These are phyloP conservation scores for Drosophila busckii DNA, from an alignment of 1,140 invertebrate species.

Conservation along the genomic window DNA sequence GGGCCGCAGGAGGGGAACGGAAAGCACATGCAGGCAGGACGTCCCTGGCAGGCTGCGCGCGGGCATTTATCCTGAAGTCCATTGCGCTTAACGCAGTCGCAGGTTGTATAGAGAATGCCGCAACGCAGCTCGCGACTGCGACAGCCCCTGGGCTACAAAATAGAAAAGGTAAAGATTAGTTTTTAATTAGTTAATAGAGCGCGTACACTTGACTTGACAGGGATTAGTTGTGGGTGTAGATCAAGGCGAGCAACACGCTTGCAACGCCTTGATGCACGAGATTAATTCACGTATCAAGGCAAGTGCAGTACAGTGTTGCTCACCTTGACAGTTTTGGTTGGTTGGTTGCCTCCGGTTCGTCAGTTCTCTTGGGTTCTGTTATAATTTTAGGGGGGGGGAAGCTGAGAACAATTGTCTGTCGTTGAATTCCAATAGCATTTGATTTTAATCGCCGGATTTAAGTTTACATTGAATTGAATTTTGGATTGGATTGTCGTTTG, in stretches of 20 bases:
- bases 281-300: conserved; percentile 41
- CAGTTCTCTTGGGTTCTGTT: too few relatives aligned
- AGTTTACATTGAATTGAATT: too few relatives aligned
- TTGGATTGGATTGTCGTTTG: too few relatives aligned
- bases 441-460: too few relatives aligned
- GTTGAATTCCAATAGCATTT: too few relatives aligned
- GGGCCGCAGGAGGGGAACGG: conserved; percentile 83
- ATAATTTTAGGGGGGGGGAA: too few relatives aligned
- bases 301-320: conserved; percentile 39
- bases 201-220: conserved; percentile 9
- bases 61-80: conserved; percentile 87
- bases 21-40: conserved; percentile 83
- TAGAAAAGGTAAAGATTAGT: not conserved
- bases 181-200: conserved; percentile 17
- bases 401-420: too few relatives aligned
- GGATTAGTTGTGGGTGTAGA: conserved; percentile 10
- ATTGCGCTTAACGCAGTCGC: conserved; percentile 87
- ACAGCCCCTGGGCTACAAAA: conserved; percentile 64
- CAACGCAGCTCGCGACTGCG: conserved; percentile 85
- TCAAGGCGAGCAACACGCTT: conserved; percentile 41
- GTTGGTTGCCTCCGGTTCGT: too few relatives aligned
- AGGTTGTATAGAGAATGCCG: conserved; percentile 84
- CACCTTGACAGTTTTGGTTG: conserved; percentile 46
- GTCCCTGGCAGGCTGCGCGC: conserved; percentile 84
- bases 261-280: conserved; percentile 45